Percentiles rank a stretch among this genome's conserved stretches.
Conservation (phyloP, 2,113 vertebrate genomes). For the Neolamprologus sp. region DNA sequence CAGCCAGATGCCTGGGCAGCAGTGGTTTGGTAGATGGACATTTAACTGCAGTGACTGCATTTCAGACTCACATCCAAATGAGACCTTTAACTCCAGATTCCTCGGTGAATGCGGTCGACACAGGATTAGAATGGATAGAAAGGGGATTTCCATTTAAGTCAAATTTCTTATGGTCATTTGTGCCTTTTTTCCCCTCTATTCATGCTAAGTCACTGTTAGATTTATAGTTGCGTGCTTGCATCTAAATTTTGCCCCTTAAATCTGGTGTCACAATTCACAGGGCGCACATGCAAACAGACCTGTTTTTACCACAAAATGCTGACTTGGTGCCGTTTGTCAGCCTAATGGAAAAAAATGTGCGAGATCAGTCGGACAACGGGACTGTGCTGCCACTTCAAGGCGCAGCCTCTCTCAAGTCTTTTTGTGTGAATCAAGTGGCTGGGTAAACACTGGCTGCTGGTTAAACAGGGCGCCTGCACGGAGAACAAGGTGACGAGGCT, state of each 20-base stretch:
- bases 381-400: not conserved
- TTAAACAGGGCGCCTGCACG: not conserved
- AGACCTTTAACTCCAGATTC: conserved; percentile 56
- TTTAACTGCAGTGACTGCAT: conserved; percentile 14
- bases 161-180: not conserved
- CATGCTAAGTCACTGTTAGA: not conserved
- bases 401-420: conserved; percentile 9
- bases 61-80: conserved; percentile 40
- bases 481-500: conserved; percentile 38
- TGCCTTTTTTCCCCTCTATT: not conserved
- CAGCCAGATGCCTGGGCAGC: conserved; percentile 1
- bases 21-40: conserved; percentile 37
- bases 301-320: not conserved
- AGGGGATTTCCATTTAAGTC: conserved; percentile 31
- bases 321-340: not conserved
- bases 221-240: not conserved
- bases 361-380: not conserved
- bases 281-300: not conserved
- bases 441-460: conserved; percentile 38
- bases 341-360: not conserved
- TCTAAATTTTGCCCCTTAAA: not conserved
- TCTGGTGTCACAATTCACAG: not conserved
- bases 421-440: conserved; percentile 52
- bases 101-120: conserved; percentile 48
- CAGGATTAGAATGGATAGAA: conserved; percentile 38